Evolutionary conservation across 2,888 invertebrate species (phyloP), one percentile per base, ranked within the genome.

Genomic region (Dryococelus australis): DNA sequence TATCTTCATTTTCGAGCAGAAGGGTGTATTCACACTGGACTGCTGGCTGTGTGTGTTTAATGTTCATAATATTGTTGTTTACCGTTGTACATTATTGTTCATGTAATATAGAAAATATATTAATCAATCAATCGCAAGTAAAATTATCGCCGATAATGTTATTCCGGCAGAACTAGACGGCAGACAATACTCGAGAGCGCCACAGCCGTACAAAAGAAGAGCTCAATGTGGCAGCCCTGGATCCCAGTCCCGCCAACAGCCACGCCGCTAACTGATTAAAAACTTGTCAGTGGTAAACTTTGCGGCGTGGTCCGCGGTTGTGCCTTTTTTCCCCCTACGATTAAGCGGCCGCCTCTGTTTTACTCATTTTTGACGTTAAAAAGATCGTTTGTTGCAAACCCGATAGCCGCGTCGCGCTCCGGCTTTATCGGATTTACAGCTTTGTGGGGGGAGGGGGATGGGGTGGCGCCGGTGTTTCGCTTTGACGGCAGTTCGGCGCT

Each of bases 401-500:
- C 65, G 65, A 65, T 65, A 65, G 65, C 24, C 24, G 24, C 8
- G 65, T 3, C 24, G 65, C 8, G 65, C 65, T 20, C 13, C 65
- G 12, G 65, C 65, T 5, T 65, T 65, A 65, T 65, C 65, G 65
- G 65, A 65, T 65, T 65, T 65, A 65, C 65, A 16, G 65, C 65
- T n/a, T n/a, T n/a, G n/a, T n/a, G n/a, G 47, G 47, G 47, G 12
- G 47, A 0, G 47, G 10, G 47, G 2, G 47, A 8, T 8, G 47
- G 8, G 5, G 8, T 3, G 16, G 5, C 5, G 47, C 12, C 47
- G 5, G 47, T 47, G 47, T 47, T 47, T 47, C 47, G 65, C 65
- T 65, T 65, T 65, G 65, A 65, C 65, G 47, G 65, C 65, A 65
- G 65, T 65, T 65, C 65, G 65, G 65, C 65, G 65, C 65, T 65